Evolutionary conservation across 2,797 vertebrate species (phyloP), one percentile per base, ranked within the genome.

Genomic region (Cetoscarus ocellatus): DNA sequence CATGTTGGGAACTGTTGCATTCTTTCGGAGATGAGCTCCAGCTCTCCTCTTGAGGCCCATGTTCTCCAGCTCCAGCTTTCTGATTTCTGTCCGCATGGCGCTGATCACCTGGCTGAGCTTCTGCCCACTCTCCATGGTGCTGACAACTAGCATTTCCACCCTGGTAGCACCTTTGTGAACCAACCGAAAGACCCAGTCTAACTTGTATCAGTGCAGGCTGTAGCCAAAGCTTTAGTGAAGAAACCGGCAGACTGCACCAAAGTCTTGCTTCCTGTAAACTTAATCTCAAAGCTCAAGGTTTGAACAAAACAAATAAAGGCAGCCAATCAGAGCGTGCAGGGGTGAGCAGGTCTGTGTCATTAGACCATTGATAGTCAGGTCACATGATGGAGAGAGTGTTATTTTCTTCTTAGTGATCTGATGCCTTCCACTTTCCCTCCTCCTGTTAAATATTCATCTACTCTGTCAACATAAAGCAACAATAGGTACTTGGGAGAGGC

Each of bases 61-160:
- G 78, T 97, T 96, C 57, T 96, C 95, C 73, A 91, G 89, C 83
- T 96, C 88, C 78, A 96, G 86, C 66, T 86, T 93, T 78, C 89
- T 89, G 76, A 96, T 96, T 53, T 96, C 94, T 5, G 62, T 85
- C 14, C 6, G 86, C 95, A 96, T 94, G 53, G 91, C 90, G 14
- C 67, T 84, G 89, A 96, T 94, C 69, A 96, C 56, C 82, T 90
- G 90, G 55, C 90, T 59, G 1, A 96, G 90, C 50, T 85, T 93
- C 0, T 14, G 3, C 13, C 89, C 90, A 0, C 83, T 86, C 54
- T 96, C 96, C 95, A 95, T 95, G 38, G 69, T 82, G 68, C 78
- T 69, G 57, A 53, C 58, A 5, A 9, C 54, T 64, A 12, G 62
- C 54, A 4, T 36, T 36, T 62, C 39, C 45, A 67, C 40, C 45